Evolutionary conservation across 2,113 vertebrate genomes (phyloP).

Genomic region (Alligator mississippiensis): DNA sequence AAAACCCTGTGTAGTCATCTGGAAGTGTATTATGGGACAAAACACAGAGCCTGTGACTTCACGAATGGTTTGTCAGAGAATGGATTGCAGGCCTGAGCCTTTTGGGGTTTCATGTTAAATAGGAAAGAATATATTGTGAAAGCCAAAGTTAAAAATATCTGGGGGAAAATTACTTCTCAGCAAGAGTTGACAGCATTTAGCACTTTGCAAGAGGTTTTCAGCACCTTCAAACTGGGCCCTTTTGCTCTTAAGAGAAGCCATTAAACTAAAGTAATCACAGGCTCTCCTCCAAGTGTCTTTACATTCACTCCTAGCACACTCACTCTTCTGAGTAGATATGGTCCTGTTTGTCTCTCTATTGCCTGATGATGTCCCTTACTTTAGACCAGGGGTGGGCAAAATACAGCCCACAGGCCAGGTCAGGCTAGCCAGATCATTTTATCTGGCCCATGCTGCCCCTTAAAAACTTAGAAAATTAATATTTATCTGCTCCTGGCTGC

Average conservation of each 20-base stretch:
- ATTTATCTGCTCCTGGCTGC: too few relatives aligned
- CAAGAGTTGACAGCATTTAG: background rate
- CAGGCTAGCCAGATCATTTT: too few relatives aligned
- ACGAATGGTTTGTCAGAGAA: background rate
- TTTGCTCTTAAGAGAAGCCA: background rate
- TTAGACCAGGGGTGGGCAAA: too few relatives aligned
- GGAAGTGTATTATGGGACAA: background rate
- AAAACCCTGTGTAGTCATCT: background rate
- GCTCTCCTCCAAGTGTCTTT: background rate
- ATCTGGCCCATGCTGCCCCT: too few relatives aligned
- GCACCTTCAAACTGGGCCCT: background rate
- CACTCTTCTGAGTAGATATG: background rate
- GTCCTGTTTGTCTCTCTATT: background rate
- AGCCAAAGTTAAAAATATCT: background rate
- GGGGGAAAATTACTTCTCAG: background rate
- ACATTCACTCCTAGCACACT: background rate
- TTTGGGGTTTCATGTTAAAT: accelerated
- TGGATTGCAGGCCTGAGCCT: background rate
- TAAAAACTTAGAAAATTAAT: too few relatives aligned
- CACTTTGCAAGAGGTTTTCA: background rate
- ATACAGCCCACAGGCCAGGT: too few relatives aligned
- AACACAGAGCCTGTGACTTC: background rate
- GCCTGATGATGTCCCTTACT: background rate
- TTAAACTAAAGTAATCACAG: background rate
- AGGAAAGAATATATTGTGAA: accelerated